phyloP scores from a whole-genome alignment of 2,113 vertebrate genomes.

The Mobula hypostoma region DNA sequence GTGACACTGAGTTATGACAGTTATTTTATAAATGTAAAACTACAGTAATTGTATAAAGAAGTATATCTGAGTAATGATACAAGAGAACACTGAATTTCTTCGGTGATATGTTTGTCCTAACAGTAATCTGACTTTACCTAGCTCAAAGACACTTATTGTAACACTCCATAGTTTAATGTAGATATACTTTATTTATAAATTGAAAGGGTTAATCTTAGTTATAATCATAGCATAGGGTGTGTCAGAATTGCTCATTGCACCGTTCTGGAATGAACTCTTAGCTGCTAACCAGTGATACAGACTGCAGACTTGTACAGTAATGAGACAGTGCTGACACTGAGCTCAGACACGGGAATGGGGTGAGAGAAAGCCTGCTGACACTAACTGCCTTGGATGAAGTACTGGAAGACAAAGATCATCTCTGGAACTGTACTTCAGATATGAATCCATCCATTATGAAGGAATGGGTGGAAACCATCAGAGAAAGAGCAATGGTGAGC shows the following conservation, averaged over 20 bases:
- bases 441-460: neutral
- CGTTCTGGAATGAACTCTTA: neutral
- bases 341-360: neutral
- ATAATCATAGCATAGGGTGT: neutral
- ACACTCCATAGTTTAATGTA: neutral
- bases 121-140: no score
- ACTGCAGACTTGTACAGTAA: neutral
- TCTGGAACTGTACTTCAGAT: neutral
- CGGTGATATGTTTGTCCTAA: neutral
- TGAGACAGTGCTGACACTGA: neutral
- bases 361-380: neutral
- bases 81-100: neutral
- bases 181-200: neutral
- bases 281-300: neutral
- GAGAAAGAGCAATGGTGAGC: neutral
- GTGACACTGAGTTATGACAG: constrained; percentile 12
- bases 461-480: neutral
- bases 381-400: neutral
- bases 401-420: neutral
- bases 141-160: neutral
- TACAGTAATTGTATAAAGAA: neutral
- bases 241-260: neutral
- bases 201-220: neutral
- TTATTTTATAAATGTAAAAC: constrained; percentile 21
- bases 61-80: constrained; percentile 1